phyloP scores from a whole-genome alignment of 2,113 vertebrate genomes.

The Pristiophorus japonicus region DNA sequence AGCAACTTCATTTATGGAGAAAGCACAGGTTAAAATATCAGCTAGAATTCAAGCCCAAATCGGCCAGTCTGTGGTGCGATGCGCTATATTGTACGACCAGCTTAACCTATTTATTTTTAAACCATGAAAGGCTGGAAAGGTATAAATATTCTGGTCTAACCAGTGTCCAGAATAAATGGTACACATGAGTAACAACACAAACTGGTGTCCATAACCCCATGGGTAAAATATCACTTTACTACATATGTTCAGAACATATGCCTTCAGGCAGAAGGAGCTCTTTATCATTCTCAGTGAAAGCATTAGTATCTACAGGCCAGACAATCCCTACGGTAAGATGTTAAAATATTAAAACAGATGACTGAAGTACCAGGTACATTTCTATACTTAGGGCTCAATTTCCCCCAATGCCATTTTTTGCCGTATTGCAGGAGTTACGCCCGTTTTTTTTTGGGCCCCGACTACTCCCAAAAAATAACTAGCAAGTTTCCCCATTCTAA shows the following conservation, averaged over 20 bases:
- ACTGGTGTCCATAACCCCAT: neutral
- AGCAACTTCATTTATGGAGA: too few species aligned
- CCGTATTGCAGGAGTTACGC: too few species aligned
- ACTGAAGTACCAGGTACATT: neutral
- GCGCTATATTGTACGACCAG: neutral
- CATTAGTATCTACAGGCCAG: conserved; percentile 12
- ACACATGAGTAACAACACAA: neutral
- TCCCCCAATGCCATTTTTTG: too few species aligned
- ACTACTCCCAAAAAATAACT: too few species aligned
- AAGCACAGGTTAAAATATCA: too few species aligned
- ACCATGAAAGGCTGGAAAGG: neutral
- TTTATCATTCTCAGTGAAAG: conserved; percentile 18
- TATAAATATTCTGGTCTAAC: neutral
- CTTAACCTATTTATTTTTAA: neutral
- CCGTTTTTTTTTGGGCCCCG: too few species aligned
- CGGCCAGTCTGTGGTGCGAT: too few species aligned
- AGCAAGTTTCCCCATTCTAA: too few species aligned
- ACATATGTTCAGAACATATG: conserved; percentile 34
- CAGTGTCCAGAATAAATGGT: neutral
- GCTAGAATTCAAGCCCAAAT: too few species aligned
- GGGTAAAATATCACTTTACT: conserved; percentile 29
- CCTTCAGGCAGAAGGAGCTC: neutral
- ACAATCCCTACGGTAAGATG: conserved; percentile 19
- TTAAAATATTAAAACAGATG: conserved; percentile 33
- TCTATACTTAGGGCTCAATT: conserved; percentile 2